A percentile compares a stretch with the other conserved stretches of the same genome.
phyloP scores from a whole-genome alignment of 2,113 vertebrate species.

The Oncorhynchus masou region DNA sequence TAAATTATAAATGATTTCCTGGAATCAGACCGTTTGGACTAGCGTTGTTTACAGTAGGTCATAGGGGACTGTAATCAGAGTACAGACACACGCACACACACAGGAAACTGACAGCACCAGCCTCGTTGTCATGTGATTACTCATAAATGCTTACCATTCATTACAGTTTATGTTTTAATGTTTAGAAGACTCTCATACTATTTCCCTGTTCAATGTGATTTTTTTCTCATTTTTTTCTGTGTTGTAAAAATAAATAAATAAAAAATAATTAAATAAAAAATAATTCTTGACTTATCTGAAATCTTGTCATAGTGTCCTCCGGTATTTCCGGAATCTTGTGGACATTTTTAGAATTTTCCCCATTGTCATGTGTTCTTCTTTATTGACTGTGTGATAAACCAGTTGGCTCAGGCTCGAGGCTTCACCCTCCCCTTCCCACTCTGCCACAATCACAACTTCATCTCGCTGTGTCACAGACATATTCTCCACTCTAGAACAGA shows the following conservation, averaged over 20 bases:
- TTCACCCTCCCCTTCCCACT: slow-evolving; percentile 31
- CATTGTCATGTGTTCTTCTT: slow-evolving; percentile 20
- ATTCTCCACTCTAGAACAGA: slow-evolving; percentile 5
- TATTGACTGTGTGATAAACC: slow-evolving; percentile 7
- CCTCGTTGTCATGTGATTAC: too few species aligned
- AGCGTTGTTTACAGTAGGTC: too few species aligned
- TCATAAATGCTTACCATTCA: too few species aligned
- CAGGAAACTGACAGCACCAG: too few species aligned
- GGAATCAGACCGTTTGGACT: not conserved
- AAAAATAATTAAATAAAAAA: too few species aligned
- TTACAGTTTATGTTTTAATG: too few species aligned
- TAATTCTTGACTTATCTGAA: not conserved
- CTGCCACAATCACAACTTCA: slow-evolving; percentile 9
- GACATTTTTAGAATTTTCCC: slow-evolving; percentile 21
- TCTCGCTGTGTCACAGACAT: slow-evolving; percentile 19
- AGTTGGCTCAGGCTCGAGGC: not conserved
- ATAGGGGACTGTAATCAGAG: too few species aligned
- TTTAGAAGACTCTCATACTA: too few species aligned
- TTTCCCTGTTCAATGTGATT: not conserved
- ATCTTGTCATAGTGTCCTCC: not conserved
- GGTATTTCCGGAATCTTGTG: slow-evolving; percentile 29
- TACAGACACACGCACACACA: not conserved
- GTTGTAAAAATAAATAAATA: not conserved
- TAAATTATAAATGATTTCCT: not conserved
- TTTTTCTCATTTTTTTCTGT: not conserved